Conservation (phyloP, 1,140 invertebrate species). For the Cydia amplana region DNA sequence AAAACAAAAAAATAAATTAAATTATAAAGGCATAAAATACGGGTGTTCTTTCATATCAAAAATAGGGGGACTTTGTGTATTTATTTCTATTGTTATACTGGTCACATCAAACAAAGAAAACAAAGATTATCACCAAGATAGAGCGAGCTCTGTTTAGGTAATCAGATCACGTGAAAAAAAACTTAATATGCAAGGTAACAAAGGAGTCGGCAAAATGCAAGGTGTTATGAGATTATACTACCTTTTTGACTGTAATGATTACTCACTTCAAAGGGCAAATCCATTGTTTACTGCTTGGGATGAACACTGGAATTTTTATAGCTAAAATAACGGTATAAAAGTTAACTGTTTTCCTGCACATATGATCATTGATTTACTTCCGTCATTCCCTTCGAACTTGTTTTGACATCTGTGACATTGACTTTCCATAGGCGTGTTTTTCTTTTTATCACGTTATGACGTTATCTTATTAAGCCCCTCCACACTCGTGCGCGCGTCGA, state of each 20-base stretch:
- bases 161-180: conserved; percentile 68
- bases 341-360: conserved; percentile 17
- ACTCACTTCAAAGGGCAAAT: conserved; percentile 68
- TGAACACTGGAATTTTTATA: conserved; percentile 21
- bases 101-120: conserved; percentile 3
- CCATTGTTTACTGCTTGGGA: conserved; percentile 39
- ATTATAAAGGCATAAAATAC: no score
- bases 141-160: conserved; percentile 13
- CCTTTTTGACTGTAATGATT: not conserved
- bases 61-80: not conserved
- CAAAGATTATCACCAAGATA: conserved; percentile 5
- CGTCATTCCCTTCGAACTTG: conserved; percentile 12
- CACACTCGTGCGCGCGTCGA: no score
- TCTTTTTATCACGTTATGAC: not conserved
- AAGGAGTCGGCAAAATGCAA: conserved; percentile 46
- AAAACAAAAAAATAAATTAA: not conserved
- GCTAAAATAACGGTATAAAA: conserved; percentile 14
- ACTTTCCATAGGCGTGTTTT: conserved; percentile 29
- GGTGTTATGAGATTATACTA: not conserved
- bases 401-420: conserved; percentile 37
- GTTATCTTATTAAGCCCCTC: no score
- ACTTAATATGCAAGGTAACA: conserved; percentile 53
- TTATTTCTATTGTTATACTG: not conserved
- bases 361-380: conserved; percentile 26
- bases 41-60: not conserved